Base-by-base conservation (phyloP, 2,888 invertebrate genomes). In the Apodemia zela region DNA sequence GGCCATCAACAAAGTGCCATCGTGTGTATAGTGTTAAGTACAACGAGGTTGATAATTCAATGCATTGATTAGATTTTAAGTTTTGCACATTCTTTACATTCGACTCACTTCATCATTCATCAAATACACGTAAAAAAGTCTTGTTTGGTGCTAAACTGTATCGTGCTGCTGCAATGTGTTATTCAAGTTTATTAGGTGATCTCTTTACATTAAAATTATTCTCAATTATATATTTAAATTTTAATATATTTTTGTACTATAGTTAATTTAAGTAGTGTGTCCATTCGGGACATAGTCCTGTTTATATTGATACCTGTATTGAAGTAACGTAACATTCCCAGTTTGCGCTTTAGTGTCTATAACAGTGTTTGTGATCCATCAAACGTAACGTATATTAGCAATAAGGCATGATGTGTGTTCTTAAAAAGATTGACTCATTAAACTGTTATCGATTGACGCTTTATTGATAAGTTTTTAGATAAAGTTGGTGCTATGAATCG, bases 1-100 rank as follows among this genome's bases (percentile, higher is more conserved):
- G 90, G 91, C 91, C 91, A 91, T 91, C 88, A 85, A 85, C 80
- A 77, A 85, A 87, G 91, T 91, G 91, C 91, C 91, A 91, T 91
- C 86, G 86, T 87, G 84, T 88, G 81, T 80, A 72, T 89, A 89
- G 87, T 79, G 76, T 73, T 89, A 89, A 87, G 88, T 85, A 79
- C 82, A 84, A 82, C 78, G 78, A 81, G 75, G 74, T 78, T 78
- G 71, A 80, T 81, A 81, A 83, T 82, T 38, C 13, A 38, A 38
- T 77, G 78, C 80, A 84, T 77, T 82, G 81, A 82, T 78, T 84
- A 81, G 80, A 72, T 79, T 79, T 76, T 80, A 79, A 77, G 72
- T 72, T 38, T 35, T 67, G 71, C 67, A 71, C 73, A 69, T 72
- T 74, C 73, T 72, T 67, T 60, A 60, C 66, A 38, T 38, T 63